phyloP scores from a whole-genome alignment of 1,140 invertebrate genomes.

The Carcinoscorpius rotundicauda region DNA sequence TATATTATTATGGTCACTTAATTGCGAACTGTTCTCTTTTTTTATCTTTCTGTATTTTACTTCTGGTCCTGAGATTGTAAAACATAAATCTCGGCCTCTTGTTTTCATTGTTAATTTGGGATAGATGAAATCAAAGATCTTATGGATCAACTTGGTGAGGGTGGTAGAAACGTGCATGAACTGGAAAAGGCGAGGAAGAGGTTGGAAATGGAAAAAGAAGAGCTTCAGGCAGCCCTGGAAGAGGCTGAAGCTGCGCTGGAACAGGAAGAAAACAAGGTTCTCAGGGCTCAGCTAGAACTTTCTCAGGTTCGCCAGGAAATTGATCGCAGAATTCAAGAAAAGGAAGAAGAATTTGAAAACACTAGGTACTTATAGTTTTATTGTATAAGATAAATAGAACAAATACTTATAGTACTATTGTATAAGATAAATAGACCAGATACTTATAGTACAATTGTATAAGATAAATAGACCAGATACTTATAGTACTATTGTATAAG shows the following conservation, averaged over 20 bases:
- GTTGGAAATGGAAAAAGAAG: constrained; percentile 97
- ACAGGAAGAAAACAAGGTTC: constrained; percentile 96
- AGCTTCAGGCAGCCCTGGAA: constrained; percentile 95
- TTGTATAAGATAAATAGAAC: no score
- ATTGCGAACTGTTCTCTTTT: no score
- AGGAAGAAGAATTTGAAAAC: constrained; percentile 99
- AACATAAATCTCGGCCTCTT: no score
- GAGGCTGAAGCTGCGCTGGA: constrained; percentile 98
- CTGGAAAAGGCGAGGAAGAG: constrained; percentile 96
- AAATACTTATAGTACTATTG: no score
- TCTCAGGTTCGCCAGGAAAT: constrained; percentile 97
- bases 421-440: no score
- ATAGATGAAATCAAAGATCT: constrained; percentile 94
- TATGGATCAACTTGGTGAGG: constrained; percentile 96
- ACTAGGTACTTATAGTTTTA: constrained; percentile 39
- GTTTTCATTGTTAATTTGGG: no score
- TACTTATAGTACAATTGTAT: no score
- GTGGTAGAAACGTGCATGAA: constrained; percentile 86
- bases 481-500: no score
- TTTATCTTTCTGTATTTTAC: no score
- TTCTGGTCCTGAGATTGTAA: no score
- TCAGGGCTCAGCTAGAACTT: constrained; percentile 91
- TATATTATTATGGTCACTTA: no score
- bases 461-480: no score
- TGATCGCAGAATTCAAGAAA: constrained; percentile 96